Base-by-base conservation (phyloP, 2,797 vertebrate genomes). In the Takifugu ocellatus region DNA sequence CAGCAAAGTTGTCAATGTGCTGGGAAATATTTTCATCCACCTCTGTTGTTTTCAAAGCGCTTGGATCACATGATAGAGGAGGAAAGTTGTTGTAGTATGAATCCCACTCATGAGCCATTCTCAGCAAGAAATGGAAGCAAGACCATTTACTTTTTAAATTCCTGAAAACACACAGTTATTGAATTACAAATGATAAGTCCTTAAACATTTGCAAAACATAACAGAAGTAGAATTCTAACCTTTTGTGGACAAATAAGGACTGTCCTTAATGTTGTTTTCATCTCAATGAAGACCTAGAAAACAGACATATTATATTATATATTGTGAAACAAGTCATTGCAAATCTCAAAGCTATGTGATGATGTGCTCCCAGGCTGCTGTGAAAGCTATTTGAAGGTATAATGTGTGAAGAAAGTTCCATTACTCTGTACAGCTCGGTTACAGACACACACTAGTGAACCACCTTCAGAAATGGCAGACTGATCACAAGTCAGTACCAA, bases 31-130 rank as follows among this genome's bases (percentile, higher is more conserved):
- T 60, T 53, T 78, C 83, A 25, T 90, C 84, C 0, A 74, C 53
- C 36, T 88, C 87, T 14, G 81, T 51, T 25, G 84, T 74, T 33
- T 45, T 81, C 56, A 82, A 73, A 63, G 77, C 64, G 43, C 56
- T 61, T 62, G 78, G 33, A 60, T 90, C 73, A 11, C 82, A 76
- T 66, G 88, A 64, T 49, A 83, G 48, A 49, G 79, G 61, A 70
- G 75, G 54, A 57, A 76, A 26, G 43, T 82, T 76, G 43, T 77
- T 66, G 54, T 78, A 82, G 60, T 79, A 88, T 29, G 84, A 74
- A 78, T 90, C 79, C 85, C 86, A 90, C n/a, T 74, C 83, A 78
- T 91, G 75, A 74, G 88, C 78, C 90, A 92, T 91, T 68, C 54
- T 90, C 47, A 63, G 31, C 53, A 62, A n/a, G 51, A 46, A 60